Conservation (phyloP, 1,140 invertebrate genomes). For the Laodelphax striatellus region DNA sequence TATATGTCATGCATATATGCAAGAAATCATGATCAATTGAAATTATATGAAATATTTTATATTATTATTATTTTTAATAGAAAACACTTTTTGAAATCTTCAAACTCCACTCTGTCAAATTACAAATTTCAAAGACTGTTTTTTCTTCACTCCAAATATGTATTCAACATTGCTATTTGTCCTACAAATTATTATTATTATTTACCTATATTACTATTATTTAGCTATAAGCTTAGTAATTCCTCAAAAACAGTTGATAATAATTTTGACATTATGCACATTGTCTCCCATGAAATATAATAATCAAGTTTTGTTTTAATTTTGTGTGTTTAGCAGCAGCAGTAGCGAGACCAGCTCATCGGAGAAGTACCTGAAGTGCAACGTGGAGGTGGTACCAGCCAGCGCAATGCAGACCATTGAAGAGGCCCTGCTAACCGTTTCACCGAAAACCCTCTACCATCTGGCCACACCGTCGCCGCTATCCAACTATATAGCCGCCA, state of each 20-base stretch:
- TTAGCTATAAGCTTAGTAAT: too few species aligned
- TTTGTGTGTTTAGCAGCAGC: neutral
- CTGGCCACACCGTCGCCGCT: constrained; percentile 14
- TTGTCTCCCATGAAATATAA: neutral
- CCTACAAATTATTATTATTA: too few species aligned
- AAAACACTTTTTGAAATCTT: too few species aligned
- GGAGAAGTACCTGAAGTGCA: constrained; percentile 18
- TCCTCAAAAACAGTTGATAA: neutral
- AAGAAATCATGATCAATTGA: too few species aligned
- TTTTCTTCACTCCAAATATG: too few species aligned
- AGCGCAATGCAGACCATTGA: constrained; percentile 17
- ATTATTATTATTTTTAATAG: too few species aligned
- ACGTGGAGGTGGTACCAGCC: constrained; percentile 14
- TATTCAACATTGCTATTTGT: too few species aligned
- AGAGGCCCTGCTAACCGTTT: constrained; percentile 16
- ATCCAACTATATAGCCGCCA: constrained; percentile 19
- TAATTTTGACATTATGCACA: neutral
- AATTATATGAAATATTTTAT: too few species aligned
- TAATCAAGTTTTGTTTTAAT: neutral
- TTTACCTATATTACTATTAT: too few species aligned
- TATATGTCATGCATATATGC: too few species aligned
- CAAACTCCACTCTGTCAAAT: too few species aligned
- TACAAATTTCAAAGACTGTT: too few species aligned
- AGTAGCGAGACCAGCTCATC: neutral
- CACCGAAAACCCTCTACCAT: constrained; percentile 17